A percentile compares a stretch with the other conserved stretches of the same genome.
These are phyloP conservation scores for Leptinotarsa undecemlineata DNA, from an alignment of 1,140 invertebrate species.

Conservation along the genomic window DNA sequence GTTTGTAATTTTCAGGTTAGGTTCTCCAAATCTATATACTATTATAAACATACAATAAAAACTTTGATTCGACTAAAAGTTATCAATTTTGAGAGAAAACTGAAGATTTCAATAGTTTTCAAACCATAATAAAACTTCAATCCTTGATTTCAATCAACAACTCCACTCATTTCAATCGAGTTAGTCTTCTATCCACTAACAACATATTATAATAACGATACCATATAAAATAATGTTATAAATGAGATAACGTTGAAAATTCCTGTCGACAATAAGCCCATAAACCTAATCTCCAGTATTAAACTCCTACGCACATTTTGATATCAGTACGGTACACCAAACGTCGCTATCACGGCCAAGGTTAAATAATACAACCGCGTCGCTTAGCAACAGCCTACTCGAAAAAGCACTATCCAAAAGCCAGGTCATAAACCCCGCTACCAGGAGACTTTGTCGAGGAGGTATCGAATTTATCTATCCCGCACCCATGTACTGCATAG, in stretches of 20 bases:
- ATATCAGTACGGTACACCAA: neutral
- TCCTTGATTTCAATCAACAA: too few relatives aligned
- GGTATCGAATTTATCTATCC: neutral
- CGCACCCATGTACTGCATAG: neutral
- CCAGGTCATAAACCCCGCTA: conserved; percentile 25
- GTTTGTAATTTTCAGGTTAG: too few relatives aligned
- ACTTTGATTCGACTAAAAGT: too few relatives aligned
- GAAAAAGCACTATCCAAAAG: conserved; percentile 16
- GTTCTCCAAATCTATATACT: too few relatives aligned
- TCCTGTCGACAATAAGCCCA: neutral
- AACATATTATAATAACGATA: too few relatives aligned
- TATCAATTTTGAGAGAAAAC: too few relatives aligned
- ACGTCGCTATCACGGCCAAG: conserved; percentile 14
- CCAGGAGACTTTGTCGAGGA: conserved; percentile 10
- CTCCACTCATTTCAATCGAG: too few relatives aligned
- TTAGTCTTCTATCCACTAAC: too few relatives aligned
- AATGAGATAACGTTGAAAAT: neutral
- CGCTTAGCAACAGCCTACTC: conserved; percentile 25
- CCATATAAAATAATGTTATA: neutral
- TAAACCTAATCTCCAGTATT: neutral
- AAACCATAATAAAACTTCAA: too few relatives aligned
- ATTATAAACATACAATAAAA: too few relatives aligned
- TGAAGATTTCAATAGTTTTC: too few relatives aligned
- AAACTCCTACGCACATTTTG: neutral
- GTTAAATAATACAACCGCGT: conserved; percentile 13